Evolutionary conservation across 2,888 invertebrate genomes (phyloP).

Genomic region (Drosophila borealis): DNA sequence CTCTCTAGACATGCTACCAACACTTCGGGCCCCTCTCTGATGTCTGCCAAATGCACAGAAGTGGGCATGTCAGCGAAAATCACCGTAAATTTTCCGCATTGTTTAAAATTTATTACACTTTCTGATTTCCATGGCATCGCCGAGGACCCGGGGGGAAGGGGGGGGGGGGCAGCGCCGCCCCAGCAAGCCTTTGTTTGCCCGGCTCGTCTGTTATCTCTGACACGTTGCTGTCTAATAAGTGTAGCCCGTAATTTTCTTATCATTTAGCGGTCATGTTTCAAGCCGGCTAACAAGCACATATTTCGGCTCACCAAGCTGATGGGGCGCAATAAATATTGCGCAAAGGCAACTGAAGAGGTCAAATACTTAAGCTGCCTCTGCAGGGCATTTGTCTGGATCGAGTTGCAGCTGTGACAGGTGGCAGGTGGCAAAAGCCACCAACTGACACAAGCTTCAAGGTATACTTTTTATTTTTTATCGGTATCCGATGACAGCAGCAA

Average conservation of each 20-base stretch:
- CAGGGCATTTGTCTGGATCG: neutral
- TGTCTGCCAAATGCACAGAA: conserved; percentile 71
- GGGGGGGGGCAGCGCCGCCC: conserved; percentile 21
- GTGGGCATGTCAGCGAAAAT: conserved; percentile 79
- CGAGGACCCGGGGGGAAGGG: conserved; percentile 26
- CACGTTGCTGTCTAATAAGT: conserved; percentile 75
- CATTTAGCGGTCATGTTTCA: conserved; percentile 58
- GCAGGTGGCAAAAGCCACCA: conserved; percentile 2
- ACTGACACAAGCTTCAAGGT: neutral
- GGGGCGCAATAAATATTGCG: conserved; percentile 39
- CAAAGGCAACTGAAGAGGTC: conserved; percentile 12
- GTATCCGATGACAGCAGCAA: neutral
- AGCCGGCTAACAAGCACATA: conserved; percentile 48
- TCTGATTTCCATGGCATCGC: conserved; percentile 69
- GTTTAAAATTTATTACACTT: conserved; percentile 80
- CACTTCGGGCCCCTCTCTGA: conserved; percentile 38
- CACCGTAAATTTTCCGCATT: conserved; percentile 80
- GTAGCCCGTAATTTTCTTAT: conserved; percentile 78
- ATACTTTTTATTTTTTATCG: neutral
- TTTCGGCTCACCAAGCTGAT: conserved; percentile 34
- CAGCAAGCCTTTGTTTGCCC: conserved; percentile 68
- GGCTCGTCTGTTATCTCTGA: conserved; percentile 61
- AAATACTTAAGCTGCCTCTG: conserved; percentile 9
- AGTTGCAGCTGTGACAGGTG: conserved; percentile 7
- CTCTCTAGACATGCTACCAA: conserved; percentile 69